phyloP scores from a whole-genome alignment of 2,113 vertebrate genomes.

The Pelecanoides urinatrix region DNA sequence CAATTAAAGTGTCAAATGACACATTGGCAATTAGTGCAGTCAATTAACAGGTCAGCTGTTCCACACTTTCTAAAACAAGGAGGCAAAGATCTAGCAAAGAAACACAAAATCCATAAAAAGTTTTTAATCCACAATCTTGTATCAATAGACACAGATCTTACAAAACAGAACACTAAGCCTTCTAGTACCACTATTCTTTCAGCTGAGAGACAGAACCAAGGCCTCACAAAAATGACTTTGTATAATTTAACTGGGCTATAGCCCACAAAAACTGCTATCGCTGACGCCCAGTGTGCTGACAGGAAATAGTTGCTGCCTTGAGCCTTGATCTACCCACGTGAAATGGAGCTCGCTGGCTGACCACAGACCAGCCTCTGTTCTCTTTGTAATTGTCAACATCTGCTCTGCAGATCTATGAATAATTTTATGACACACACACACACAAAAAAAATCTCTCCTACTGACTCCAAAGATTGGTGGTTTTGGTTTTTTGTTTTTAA shows the following conservation, averaged over 20 bases:
- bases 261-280: constrained; percentile 24
- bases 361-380: constrained; percentile 70
- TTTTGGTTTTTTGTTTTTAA: not conserved
- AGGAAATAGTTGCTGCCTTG: constrained; percentile 68
- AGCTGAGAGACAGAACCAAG: not conserved
- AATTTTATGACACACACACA: constrained; percentile 33
- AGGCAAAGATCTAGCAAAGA: not conserved
- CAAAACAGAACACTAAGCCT: not conserved
- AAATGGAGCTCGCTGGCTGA: constrained; percentile 35
- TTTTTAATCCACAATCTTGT: not conserved
- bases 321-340: constrained; percentile 72
- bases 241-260: not conserved
- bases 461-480: not conserved
- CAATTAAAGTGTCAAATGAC: not conserved
- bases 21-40: not conserved
- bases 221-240: constrained; percentile 68
- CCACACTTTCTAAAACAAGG: not conserved
- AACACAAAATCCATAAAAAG: not conserved
- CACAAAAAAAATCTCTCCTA: not conserved
- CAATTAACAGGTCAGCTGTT: constrained; percentile 1
- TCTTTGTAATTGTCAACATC: constrained; percentile 62
- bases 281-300: constrained; percentile 34
- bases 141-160: not conserved
- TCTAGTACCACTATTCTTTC: not conserved
- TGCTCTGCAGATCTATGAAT: constrained; percentile 65